A percentile compares a stretch with the other conserved stretches of the same genome.
Evolutionary conservation across 2,113 vertebrate species (phyloP).

Genomic region (Bolborhynchus lineola): DNA sequence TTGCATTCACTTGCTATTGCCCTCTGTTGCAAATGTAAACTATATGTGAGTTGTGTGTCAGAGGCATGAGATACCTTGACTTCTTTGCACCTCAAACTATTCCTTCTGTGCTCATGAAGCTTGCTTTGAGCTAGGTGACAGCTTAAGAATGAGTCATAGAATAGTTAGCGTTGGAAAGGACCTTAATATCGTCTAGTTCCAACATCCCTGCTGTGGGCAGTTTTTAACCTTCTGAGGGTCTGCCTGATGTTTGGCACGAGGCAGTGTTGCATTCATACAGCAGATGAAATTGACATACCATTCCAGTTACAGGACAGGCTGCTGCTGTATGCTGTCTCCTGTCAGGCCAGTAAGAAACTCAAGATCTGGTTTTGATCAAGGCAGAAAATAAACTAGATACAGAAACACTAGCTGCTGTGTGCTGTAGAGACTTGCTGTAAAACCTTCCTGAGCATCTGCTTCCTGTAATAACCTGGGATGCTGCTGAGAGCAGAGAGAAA

Average conservation of each 20-base stretch:
- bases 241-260: neutral
- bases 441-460: neutral
- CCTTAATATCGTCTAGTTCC: neutral
- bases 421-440: neutral
- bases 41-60: rapidly evolving
- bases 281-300: neutral
- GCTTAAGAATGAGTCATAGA: neutral
- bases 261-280: neutral
- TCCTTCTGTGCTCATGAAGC: neutral
- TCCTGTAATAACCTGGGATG: neutral
- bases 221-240: neutral
- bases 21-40: rapidly evolving
- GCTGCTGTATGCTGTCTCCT: neutral
- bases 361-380: neutral
- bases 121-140: neutral
- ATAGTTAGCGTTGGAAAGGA: neutral
- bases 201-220: neutral
- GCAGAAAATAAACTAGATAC: neutral
- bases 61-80: too few relatives aligned
- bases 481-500: neutral
- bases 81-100: neutral
- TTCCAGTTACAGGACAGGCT: neutral
- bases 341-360: neutral
- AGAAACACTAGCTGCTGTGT: neutral
- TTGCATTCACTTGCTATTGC: neutral